phyloP scores from a whole-genome alignment of 2,113 vertebrate species.

The Ibidorhyncha struthersii region DNA sequence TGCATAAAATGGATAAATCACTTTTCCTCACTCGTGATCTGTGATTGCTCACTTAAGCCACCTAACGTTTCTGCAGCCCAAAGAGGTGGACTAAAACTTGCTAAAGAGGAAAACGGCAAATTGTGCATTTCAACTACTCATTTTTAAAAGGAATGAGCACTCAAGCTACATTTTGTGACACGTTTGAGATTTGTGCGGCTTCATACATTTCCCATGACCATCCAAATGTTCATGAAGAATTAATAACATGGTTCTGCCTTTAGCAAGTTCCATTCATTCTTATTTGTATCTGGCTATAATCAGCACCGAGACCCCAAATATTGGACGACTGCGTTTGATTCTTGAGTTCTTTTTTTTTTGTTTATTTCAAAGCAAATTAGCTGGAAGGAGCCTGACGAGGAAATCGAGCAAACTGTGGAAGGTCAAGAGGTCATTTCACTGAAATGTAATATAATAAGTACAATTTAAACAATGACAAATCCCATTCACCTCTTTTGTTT shows the following conservation, averaged over 20 bases:
- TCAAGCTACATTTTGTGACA: not conserved
- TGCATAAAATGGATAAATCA: not conserved
- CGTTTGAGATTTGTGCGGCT: slow-evolving; percentile 4
- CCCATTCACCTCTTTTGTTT: slow-evolving; percentile 68
- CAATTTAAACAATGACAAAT: slow-evolving; percentile 68
- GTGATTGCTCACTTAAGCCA: not conserved
- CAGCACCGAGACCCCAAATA: slow-evolving; percentile 46
- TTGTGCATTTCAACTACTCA: not conserved
- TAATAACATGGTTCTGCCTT: slow-evolving; percentile 58
- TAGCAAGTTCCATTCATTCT: slow-evolving; percentile 62
- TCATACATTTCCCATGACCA: slow-evolving; percentile 54
- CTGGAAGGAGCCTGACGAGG: slow-evolving; percentile 62
- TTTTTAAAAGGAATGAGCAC: not conserved
- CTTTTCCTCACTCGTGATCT: not conserved
- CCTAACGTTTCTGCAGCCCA: not conserved
- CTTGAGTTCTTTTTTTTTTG: slow-evolving; percentile 46
- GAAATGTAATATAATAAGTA: slow-evolving; percentile 70
- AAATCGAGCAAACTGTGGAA: slow-evolving; percentile 61
- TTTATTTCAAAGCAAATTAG: slow-evolving; percentile 68
- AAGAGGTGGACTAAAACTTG: not conserved
- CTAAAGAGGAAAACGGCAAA: not conserved
- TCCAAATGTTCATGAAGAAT: slow-evolving; percentile 64
- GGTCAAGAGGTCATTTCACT: slow-evolving; percentile 55
- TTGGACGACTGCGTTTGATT: slow-evolving; percentile 49
- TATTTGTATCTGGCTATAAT: slow-evolving; percentile 65